phyloP scores from a whole-genome alignment of 2,113 vertebrate species.

The Acrocephalus kingi region DNA sequence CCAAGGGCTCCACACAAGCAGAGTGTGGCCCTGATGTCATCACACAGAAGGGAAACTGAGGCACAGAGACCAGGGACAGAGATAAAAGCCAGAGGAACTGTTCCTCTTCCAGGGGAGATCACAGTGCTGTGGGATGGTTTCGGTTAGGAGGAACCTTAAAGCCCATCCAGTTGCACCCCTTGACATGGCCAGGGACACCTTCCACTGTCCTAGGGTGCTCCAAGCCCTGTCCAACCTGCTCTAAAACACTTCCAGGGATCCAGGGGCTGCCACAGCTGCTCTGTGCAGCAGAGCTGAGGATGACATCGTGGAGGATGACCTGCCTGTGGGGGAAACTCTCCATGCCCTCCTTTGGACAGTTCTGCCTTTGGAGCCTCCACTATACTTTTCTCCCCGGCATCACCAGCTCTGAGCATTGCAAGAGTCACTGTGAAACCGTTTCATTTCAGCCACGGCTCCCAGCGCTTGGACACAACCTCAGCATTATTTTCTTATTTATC shows the following conservation, averaged over 20 bases:
- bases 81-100: not conserved
- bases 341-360: rapidly evolving
- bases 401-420: not conserved
- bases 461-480: not conserved
- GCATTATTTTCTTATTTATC: not conserved
- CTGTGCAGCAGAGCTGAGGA: not conserved
- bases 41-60: not conserved
- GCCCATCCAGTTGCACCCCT: not conserved
- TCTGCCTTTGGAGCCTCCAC: not conserved
- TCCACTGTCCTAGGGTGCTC: not conserved
- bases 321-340: not conserved
- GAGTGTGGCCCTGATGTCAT: not conserved
- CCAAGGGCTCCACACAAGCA: not conserved
- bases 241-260: not conserved
- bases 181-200: not conserved
- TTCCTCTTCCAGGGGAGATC: not conserved
- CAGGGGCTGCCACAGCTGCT: not conserved
- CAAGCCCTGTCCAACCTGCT: not conserved
- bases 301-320: not conserved
- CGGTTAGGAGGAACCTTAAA: not conserved
- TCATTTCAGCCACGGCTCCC: not conserved
- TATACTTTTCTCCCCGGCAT: not conserved
- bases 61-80: not conserved
- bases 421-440: not conserved
- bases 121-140: not conserved